Conservation (phyloP, 2,888 invertebrate genomes). For the Eristalis tenax region DNA sequence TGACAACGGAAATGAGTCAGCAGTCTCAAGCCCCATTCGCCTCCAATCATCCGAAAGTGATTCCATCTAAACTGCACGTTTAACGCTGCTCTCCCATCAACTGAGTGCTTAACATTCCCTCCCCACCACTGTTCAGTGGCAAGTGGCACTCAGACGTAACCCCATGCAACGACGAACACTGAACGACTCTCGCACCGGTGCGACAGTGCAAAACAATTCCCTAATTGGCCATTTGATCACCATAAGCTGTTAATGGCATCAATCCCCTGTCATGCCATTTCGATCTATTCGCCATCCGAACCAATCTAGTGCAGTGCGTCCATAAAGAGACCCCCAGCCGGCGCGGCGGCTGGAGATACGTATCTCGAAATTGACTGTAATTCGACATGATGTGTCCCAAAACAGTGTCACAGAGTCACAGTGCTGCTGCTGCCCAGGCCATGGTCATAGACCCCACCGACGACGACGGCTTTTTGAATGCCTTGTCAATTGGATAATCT, state of each 20-base stretch:
- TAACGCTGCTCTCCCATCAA: not conserved
- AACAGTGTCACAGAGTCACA: not conserved
- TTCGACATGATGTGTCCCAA: conserved; percentile 29
- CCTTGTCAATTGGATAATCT: conserved; percentile 28
- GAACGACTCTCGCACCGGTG: not conserved
- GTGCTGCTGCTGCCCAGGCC: not conserved
- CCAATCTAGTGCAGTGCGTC: conserved; percentile 4
- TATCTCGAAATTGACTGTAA: conserved; percentile 10
- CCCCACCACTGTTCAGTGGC: not conserved
- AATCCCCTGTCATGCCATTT: not conserved
- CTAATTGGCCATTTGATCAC: not conserved
- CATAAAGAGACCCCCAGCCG: conserved; percentile 14
- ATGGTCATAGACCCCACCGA: conserved; percentile 7
- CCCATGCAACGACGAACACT: not conserved
- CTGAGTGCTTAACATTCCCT: not conserved
- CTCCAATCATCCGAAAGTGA: not conserved
- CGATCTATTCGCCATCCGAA: not conserved
- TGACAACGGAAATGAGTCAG: not conserved
- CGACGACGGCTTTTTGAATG: not conserved
- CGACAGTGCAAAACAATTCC: not conserved
- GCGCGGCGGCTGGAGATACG: not conserved
- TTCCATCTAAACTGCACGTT: not conserved
- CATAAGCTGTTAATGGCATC: not conserved
- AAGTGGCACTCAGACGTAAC: not conserved
- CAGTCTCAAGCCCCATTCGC: not conserved